Evolutionary conservation across 2,113 vertebrate species (phyloP).

Genomic region (Labrus mixtus): DNA sequence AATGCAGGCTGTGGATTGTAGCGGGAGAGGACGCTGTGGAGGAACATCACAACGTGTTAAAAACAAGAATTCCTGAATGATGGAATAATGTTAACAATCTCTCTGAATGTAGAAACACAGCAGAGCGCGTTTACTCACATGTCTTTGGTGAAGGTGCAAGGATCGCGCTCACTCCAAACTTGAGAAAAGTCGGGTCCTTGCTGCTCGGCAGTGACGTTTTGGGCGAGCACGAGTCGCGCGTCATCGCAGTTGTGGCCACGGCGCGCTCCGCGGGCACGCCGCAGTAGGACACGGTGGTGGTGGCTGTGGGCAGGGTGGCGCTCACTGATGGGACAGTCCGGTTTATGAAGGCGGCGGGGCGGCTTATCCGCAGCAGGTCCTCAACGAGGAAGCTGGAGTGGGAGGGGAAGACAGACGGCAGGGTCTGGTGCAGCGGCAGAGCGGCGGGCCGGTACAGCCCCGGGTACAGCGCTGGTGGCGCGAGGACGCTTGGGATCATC

Average conservation of each 20-base stretch:
- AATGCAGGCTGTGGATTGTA: constrained; percentile 84
- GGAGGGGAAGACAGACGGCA: constrained; percentile 87
- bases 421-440: constrained; percentile 88
- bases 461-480: constrained; percentile 92
- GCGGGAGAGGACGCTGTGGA: constrained; percentile 84
- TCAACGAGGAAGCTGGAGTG: constrained; percentile 96
- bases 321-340: constrained; percentile 79
- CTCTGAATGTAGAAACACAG: background rate
- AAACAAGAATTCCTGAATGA: background rate
- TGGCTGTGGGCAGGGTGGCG: constrained; percentile 81
- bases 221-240: constrained; percentile 83
- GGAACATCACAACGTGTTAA: constrained; percentile 36
- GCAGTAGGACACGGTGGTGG: constrained; percentile 77
- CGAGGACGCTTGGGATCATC: constrained; percentile 96
- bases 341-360: constrained; percentile 86
- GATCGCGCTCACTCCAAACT: constrained; percentile 97
- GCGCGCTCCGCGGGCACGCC: constrained; percentile 76
- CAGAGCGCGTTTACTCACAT: constrained; percentile 80
- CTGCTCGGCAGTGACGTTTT: constrained; percentile 80
- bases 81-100: background rate
- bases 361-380: constrained; percentile 94
- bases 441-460: constrained; percentile 91
- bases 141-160: constrained; percentile 91
- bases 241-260: constrained; percentile 57
- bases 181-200: constrained; percentile 90